phyloP scores from a whole-genome alignment of 1,140 invertebrate genomes.

The Drosophila lacteicornis region DNA sequence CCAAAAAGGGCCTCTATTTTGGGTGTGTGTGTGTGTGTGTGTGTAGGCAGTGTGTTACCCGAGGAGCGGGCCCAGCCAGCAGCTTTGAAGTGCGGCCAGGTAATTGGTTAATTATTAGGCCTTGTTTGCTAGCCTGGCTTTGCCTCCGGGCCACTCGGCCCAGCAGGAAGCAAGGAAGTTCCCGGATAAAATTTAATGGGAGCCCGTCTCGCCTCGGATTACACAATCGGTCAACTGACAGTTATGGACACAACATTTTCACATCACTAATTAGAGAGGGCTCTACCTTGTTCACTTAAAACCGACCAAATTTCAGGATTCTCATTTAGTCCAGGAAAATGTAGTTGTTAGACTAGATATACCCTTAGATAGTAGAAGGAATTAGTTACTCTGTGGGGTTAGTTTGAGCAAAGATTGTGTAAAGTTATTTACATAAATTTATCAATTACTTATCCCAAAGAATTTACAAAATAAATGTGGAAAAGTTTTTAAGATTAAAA shows the following conservation, averaged over 20 bases:
- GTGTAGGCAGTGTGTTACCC: slow-evolving; percentile 28
- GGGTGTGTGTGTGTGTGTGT: not conserved
- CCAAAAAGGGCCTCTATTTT: slow-evolving; percentile 12
- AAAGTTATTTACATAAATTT: no score
- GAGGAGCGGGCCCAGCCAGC: slow-evolving; percentile 19
- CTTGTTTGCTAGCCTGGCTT: slow-evolving; percentile 42
- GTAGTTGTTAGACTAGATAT: no score
- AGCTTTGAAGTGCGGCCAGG: slow-evolving; percentile 61
- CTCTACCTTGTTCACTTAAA: slow-evolving; percentile 17
- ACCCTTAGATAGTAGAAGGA: not conserved
- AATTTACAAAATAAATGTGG: no score
- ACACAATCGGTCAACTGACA: slow-evolving; percentile 38
- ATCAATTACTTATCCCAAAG: no score
- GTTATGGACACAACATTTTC: slow-evolving; percentile 50
- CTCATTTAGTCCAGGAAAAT: not conserved
- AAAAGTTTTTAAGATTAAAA: no score
- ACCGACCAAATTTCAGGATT: slow-evolving; percentile 1
- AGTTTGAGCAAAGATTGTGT: not conserved
- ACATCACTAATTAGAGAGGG: slow-evolving; percentile 35
- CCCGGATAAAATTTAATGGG: slow-evolving; percentile 35
- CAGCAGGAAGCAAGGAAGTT: slow-evolving; percentile 22
- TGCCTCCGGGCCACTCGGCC: slow-evolving; percentile 4
- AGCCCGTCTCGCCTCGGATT: slow-evolving; percentile 16
- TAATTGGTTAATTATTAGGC: slow-evolving; percentile 67
- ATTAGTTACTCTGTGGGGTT: not conserved